Percentiles rank a stretch among this genome's conserved stretches.
Conservation (phyloP, 2,797 vertebrate genomes). For the Nyctibius grandis region DNA sequence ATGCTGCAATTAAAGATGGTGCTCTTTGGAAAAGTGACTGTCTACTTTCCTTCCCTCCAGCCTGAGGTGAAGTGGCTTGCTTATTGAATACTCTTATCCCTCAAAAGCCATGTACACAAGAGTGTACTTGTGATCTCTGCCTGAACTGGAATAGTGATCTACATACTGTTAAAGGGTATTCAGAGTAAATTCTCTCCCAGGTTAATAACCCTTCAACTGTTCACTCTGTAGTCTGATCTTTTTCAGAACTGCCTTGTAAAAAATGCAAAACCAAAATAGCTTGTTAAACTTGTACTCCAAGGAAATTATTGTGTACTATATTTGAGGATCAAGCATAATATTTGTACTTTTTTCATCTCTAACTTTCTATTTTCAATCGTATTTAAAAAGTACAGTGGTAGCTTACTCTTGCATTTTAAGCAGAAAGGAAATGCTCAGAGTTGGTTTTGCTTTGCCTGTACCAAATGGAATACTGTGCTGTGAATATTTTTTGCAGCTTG, state of each 20-base stretch:
- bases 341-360: neutral
- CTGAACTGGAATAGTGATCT: constrained; percentile 58
- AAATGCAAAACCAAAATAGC: constrained; percentile 28
- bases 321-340: neutral
- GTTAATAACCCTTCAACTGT: constrained; percentile 58
- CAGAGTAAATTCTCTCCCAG: constrained; percentile 55
- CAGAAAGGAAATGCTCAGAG: neutral
- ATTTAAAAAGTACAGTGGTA: neutral
- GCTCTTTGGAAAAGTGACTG: constrained; percentile 36
- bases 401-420: neutral
- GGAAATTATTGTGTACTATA: constrained; percentile 1
- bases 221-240: constrained; percentile 52
- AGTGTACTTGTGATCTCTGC: constrained; percentile 57
- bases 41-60: constrained; percentile 49
- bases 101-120: constrained; percentile 55
- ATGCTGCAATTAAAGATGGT: neutral
- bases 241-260: constrained; percentile 35
- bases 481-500: neutral
- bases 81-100: constrained; percentile 52
- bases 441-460: neutral
- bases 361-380: neutral
- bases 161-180: constrained; percentile 54
- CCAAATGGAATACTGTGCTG: neutral
- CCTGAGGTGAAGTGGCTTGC: constrained; percentile 49
- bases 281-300: constrained; percentile 36